A percentile compares a stretch with the other conserved stretches of the same genome.
Conservation (phyloP, 2,113 vertebrate species). For the Hassar affinis region DNA sequence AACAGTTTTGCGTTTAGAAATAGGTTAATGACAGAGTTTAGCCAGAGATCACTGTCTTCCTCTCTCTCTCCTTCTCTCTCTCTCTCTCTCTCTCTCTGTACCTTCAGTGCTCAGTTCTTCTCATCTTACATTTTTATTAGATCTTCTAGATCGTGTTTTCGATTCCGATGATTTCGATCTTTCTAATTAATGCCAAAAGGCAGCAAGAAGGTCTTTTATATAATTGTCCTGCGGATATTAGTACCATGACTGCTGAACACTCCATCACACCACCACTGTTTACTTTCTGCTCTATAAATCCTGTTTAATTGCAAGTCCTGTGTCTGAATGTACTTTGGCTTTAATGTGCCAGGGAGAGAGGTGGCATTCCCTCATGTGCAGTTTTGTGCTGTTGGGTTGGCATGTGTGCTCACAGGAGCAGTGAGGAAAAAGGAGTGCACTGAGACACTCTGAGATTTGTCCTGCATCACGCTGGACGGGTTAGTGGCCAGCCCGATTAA, state of each 20-base stretch:
- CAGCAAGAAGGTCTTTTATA: neutral
- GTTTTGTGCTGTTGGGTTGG: conserved; percentile 24
- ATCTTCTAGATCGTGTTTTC: neutral
- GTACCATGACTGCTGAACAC: neutral
- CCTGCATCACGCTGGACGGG: neutral
- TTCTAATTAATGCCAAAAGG: neutral
- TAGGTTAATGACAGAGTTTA: conserved; percentile 50
- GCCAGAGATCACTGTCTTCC: conserved; percentile 28
- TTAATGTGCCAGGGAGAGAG: neutral
- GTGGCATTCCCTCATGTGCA: conserved; percentile 9
- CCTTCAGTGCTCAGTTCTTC: neutral
- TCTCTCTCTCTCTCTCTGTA: neutral
- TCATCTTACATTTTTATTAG: neutral
- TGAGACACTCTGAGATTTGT: neutral
- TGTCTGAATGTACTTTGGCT: neutral
- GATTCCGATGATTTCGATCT: no score
- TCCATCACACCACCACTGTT: neutral
- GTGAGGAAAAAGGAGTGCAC: neutral
- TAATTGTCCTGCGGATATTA: neutral
- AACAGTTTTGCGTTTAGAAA: conserved; percentile 41
- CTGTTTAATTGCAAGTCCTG: neutral
- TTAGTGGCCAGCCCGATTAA: conserved; percentile 15
- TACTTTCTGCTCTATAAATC: neutral
- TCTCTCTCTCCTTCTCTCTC: neutral
- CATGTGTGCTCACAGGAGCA: conserved; percentile 7